Evolutionary conservation across 2,797 vertebrate genomes (phyloP), one percentile per base, ranked within the genome.

Genomic region (Centropyge bicolor): DNA sequence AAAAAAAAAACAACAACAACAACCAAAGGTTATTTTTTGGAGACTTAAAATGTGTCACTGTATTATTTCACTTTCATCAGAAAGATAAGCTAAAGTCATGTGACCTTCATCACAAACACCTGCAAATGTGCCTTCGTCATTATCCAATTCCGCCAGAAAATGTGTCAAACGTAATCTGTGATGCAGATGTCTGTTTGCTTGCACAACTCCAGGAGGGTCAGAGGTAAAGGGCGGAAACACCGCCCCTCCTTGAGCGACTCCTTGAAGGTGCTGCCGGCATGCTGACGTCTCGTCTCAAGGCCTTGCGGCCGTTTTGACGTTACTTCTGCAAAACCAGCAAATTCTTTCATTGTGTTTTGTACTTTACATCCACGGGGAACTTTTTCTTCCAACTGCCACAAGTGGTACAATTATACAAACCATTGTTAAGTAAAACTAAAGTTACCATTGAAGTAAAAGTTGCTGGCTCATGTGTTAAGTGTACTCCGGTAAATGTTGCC

Each of bases 151-250:
- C 1, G n/a, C 55, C 22, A 22, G 10, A 20, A n/a, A 35, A 40
- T 10, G 13, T 8, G 4, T 48, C 16, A 0, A 19, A 5, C 4
- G 38, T 55, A 13, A 62, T 40, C 9, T 11, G 1, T 82, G 74
- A 80, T 65, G 70, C 48, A 60, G 1, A 17, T 19, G 17, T 60
- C 0, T 65, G 66, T 61, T 68, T 77, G 31, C 16, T 70, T 65
- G 7, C 20, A 31, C 12, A 57, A 1, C 9, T 62, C 24, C 12
- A 20, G 31, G 12, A n/a, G 2, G 48, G 38, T 40, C 40, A 46
- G 6, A 12, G n/a, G 13, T 38, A 11, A 52, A 56, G 17, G 38
- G 4, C 13, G 13, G 36, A 46, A 55, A 55, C 49, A 22, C 46
- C 13, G 0, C 2, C 40, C 11, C 24, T 52, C 41, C 66, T 36